These are phyloP conservation scores for Drosophila pallidifrons DNA, from an alignment of 1,140 invertebrate genomes.

Conservation along the genomic window DNA sequence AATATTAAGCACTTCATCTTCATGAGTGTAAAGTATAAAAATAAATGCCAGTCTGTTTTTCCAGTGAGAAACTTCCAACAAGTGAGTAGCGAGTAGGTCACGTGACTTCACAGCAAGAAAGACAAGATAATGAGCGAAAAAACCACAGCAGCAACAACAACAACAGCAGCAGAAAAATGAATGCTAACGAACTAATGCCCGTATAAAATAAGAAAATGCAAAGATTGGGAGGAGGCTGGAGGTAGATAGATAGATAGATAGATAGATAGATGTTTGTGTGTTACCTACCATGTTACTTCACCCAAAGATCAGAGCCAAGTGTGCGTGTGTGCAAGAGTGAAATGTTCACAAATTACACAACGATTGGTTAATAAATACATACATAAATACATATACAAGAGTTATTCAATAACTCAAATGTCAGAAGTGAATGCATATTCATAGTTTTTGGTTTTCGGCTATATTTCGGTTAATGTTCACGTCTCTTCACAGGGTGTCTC, in stretches of 20 bases:
- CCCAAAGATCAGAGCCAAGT: background rate
- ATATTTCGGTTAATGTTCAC: background rate
- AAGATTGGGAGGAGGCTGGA: constrained; percentile 13
- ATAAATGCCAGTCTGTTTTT: no score
- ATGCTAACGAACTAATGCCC: background rate
- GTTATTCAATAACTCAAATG: constrained; percentile 25
- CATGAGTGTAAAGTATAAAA: background rate
- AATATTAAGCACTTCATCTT: constrained; percentile 4
- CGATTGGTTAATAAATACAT: constrained; percentile 3
- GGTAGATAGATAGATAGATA: background rate
- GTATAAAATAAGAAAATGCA: constrained; percentile 11
- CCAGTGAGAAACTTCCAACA: constrained; percentile 8
- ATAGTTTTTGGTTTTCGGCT: background rate
- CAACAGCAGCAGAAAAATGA: background rate
- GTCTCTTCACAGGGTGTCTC: constrained; percentile 3
- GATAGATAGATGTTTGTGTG: no score
- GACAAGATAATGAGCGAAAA: constrained; percentile 8
- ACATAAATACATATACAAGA: background rate
- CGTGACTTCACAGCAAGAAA: constrained; percentile 10
- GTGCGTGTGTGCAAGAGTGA: constrained; percentile 12
- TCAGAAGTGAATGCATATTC: constrained; percentile 24
- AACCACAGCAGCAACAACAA: background rate
- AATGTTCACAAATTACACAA: constrained; percentile 22
- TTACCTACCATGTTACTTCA: background rate
- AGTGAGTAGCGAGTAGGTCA: constrained; percentile 8